Evolutionary conservation across 2,113 vertebrate species (phyloP).

Genomic region (Hemiscyllium ocellatum): DNA sequence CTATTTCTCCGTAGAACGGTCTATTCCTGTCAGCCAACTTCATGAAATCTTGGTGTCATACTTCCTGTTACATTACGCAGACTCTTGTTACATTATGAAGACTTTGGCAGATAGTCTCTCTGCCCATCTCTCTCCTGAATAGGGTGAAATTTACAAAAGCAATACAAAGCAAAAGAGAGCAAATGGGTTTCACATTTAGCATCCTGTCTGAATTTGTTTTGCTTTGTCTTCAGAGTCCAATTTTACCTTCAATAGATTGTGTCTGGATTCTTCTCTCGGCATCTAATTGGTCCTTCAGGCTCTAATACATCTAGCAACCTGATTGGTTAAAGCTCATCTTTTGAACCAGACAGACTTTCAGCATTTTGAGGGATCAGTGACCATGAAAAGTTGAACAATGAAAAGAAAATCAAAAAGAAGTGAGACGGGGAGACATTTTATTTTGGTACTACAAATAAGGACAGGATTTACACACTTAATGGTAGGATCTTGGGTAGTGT

Average conservation of each 20-base stretch:
- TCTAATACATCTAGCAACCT: not conserved
- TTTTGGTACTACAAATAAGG: not conserved
- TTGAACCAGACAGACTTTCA: not conserved
- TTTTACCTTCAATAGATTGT: not conserved
- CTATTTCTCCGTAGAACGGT: not conserved
- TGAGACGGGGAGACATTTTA: not conserved
- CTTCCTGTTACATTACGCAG: not conserved
- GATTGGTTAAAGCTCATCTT: not conserved
- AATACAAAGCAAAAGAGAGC: not conserved
- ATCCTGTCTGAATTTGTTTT: not conserved
- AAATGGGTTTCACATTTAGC: not conserved
- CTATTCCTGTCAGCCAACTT: not conserved
- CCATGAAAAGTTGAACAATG: not conserved
- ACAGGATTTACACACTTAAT: no score
- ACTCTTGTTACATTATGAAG: not conserved
- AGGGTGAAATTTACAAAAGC: not conserved
- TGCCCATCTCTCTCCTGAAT: not conserved
- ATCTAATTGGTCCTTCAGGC: no score
- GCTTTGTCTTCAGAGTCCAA: not conserved
- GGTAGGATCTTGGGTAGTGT: no score
- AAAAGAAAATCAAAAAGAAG: not conserved
- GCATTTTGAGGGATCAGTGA: not conserved
- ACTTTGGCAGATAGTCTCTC: not conserved
- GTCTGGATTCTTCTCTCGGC: no score
- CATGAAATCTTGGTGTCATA: not conserved